Conservation (phyloP, 2,113 vertebrate species). For the Chloebia gouldiae region DNA sequence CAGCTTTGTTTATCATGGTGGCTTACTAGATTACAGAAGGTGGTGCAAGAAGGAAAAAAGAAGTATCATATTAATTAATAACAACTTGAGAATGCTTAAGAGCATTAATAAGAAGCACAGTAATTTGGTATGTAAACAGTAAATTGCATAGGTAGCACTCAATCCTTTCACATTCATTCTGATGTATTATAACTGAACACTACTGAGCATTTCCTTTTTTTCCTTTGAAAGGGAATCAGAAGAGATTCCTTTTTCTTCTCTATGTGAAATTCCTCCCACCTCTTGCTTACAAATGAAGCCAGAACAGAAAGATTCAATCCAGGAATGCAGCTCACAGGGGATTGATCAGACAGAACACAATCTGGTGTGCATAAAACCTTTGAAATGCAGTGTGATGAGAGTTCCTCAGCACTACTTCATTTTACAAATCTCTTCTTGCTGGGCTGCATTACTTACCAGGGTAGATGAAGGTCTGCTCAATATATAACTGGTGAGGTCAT, state of each 20-base stretch:
- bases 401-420: background rate
- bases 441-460: background rate
- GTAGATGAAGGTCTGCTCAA: background rate
- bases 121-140: background rate
- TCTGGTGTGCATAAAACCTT: background rate
- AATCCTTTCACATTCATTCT: background rate
- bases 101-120: background rate
- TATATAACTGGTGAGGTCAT: background rate
- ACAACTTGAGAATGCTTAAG: background rate
- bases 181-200: background rate
- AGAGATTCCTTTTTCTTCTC: background rate
- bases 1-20: background rate
- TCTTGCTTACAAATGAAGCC: background rate
- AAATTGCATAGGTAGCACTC: background rate
- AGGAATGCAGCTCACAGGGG: accelerated
- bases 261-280: background rate
- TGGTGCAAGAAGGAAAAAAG: background rate
- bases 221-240: background rate
- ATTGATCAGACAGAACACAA: background rate
- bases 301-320: background rate
- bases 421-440: background rate
- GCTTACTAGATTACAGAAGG: background rate
- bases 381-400: background rate
- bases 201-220: background rate
- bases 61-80: background rate